These are phyloP conservation scores for Pogonocherus hispidulus DNA, from an alignment of 2,888 invertebrate genomes.

Conservation along the genomic window DNA sequence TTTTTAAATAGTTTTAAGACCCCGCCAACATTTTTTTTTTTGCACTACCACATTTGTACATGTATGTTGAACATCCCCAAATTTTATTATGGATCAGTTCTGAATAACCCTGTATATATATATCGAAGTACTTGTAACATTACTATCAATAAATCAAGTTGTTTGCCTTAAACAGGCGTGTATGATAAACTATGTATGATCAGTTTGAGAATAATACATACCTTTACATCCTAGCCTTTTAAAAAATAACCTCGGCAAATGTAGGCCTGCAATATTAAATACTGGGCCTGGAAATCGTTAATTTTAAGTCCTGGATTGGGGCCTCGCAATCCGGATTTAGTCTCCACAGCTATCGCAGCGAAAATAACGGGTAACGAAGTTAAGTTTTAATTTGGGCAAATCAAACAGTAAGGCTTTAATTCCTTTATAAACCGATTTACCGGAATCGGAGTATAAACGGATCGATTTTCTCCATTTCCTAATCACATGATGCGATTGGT, in stretches of 20 bases:
- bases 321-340: constrained; percentile 14
- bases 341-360: constrained; percentile 3
- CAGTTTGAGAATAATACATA: too few relatives aligned
- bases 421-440: constrained; percentile 19
- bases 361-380: constrained; percentile 13
- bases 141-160: too few relatives aligned
- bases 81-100: too few relatives aligned
- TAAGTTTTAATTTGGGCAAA: constrained; percentile 18
- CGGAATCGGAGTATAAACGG: constrained; percentile 6
- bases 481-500: background rate
- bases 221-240: too few relatives aligned
- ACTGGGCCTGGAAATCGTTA: constrained; percentile 1
- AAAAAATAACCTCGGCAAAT: background rate
- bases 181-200: too few relatives aligned
- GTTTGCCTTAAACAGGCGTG: too few relatives aligned
- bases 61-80: too few relatives aligned
- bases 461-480: background rate
- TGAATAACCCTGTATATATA: too few relatives aligned
- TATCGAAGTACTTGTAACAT: too few relatives aligned
- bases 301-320: constrained; percentile 8
- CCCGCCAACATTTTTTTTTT: too few relatives aligned
- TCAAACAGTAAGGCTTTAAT: constrained; percentile 17
- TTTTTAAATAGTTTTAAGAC: too few relatives aligned
- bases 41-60: too few relatives aligned
- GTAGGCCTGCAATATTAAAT: background rate